A percentile compares a stretch with the other conserved stretches of the same genome.
phyloP scores from a whole-genome alignment of 2,113 vertebrate species.

The Coryphaenoides rupestris region DNA sequence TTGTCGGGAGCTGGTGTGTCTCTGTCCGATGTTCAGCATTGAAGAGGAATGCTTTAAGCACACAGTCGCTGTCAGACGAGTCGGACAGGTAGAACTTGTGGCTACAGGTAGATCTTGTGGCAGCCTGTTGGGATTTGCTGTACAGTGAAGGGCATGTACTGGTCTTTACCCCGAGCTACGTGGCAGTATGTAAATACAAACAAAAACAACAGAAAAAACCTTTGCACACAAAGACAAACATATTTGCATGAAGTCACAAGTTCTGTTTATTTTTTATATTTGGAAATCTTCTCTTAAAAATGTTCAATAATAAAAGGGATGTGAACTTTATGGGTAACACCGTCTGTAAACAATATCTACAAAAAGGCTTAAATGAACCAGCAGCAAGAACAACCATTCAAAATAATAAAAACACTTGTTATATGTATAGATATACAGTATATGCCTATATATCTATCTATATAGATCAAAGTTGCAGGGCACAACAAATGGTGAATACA shows the following conservation, averaged over 20 bases:
- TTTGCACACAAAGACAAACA: slow-evolving; percentile 3
- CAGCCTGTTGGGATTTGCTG: neutral
- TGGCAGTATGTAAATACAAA: too few relatives aligned
- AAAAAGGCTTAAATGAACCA: slow-evolving; percentile 52
- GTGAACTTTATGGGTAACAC: slow-evolving; percentile 36
- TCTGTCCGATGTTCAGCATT: neutral
- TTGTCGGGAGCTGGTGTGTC: too few relatives aligned
- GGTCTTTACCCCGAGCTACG: too few relatives aligned
- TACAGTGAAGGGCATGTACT: too few relatives aligned
- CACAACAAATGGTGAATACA: too few relatives aligned
- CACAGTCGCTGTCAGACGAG: neutral
- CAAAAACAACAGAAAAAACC: neutral
- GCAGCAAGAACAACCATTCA: slow-evolving; percentile 49
- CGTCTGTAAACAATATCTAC: slow-evolving; percentile 43
- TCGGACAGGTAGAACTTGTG: slow-evolving; percentile 47
- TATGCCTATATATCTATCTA: too few relatives aligned
- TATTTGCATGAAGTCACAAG: slow-evolving; percentile 61
- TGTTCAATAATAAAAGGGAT: slow-evolving; percentile 57
- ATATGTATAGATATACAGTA: too few relatives aligned
- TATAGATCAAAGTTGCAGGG: too few relatives aligned
- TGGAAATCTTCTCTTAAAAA: slow-evolving; percentile 70
- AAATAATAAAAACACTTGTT: slow-evolving; percentile 25
- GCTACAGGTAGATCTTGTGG: slow-evolving; percentile 10
- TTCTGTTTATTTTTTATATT: slow-evolving; percentile 64
- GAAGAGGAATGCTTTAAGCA: neutral